A percentile compares a stretch with the other conserved stretches of the same genome.
Evolutionary conservation across 2,113 vertebrate genomes (phyloP).

Genomic region (Toxotes chatareus): DNA sequence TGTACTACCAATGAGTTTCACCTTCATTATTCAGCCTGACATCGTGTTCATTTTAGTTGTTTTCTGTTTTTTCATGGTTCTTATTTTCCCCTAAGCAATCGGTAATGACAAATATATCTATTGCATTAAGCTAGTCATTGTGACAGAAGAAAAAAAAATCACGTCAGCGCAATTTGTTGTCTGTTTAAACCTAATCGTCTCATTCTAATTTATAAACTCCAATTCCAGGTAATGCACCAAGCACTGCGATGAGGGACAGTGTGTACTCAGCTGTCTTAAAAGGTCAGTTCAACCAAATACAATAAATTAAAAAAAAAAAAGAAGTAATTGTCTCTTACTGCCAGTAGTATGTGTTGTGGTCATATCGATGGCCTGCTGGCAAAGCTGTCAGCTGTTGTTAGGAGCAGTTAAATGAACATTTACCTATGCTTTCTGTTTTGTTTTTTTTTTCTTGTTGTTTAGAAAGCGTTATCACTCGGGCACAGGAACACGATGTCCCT

Average conservation of each 20-base stretch:
- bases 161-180: slow-evolving; percentile 21
- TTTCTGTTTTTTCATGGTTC: neutral
- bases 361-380: neutral
- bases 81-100: neutral
- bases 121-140: neutral
- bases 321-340: neutral
- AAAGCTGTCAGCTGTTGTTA: neutral
- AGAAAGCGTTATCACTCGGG: no score
- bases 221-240: neutral
- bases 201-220: neutral
- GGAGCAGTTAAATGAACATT: no score
- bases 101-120: neutral
- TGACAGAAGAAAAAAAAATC: slow-evolving; percentile 19
- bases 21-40: neutral
- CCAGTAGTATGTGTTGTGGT: neutral
- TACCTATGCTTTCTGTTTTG: no score
- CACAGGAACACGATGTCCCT: no score
- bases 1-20: neutral
- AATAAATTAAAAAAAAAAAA: neutral
- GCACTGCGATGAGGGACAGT: neutral
- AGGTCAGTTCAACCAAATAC: neutral
- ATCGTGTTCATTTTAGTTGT: neutral
- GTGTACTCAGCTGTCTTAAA: neutral
- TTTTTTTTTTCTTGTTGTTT: no score
- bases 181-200: neutral